Conservation (phyloP, 2,113 vertebrate species). For the Aspidoscelis tigris region DNA sequence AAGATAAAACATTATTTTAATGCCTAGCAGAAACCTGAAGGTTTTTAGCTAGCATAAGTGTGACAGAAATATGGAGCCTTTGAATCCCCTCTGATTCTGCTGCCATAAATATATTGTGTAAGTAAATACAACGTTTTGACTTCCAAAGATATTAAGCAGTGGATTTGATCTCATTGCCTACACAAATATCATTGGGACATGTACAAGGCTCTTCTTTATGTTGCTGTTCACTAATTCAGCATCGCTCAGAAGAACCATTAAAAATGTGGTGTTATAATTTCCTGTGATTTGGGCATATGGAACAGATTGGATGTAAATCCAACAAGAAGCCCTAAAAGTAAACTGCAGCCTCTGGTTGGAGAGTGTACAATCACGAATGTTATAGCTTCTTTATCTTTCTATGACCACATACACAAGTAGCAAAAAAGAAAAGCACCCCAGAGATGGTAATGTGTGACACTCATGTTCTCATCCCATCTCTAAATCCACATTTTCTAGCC, state of each 20-base stretch:
- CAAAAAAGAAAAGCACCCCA: too few species aligned
- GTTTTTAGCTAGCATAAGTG: conserved; percentile 23
- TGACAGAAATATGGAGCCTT: conserved; percentile 39
- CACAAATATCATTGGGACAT: conserved; percentile 27
- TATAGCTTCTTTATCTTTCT: neutral
- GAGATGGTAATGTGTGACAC: neutral
- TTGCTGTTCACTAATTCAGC: conserved; percentile 7
- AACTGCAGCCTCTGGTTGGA: neutral
- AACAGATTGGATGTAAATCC: neutral
- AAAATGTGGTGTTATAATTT: conserved; percentile 13
- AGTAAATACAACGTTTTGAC: conserved; percentile 45
- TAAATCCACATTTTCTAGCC: too few species aligned
- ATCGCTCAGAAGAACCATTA: conserved; percentile 27
- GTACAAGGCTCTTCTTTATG: neutral
- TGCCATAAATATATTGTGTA: conserved; percentile 23
- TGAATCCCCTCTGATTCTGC: conserved; percentile 25
- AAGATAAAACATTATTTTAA: neutral
- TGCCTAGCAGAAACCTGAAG: conserved; percentile 24
- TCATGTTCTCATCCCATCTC: too few species aligned
- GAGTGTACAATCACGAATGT: neutral
- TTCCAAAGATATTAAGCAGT: conserved; percentile 13
- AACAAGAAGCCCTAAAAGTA: neutral
- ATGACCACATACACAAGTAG: too few species aligned
- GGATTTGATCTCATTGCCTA: conserved; percentile 34
- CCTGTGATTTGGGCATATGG: neutral